Percentiles rank a stretch among this genome's conserved stretches.
Evolutionary conservation across 1,140 invertebrate species (phyloP).

Genomic region (Euwallacea similis): DNA sequence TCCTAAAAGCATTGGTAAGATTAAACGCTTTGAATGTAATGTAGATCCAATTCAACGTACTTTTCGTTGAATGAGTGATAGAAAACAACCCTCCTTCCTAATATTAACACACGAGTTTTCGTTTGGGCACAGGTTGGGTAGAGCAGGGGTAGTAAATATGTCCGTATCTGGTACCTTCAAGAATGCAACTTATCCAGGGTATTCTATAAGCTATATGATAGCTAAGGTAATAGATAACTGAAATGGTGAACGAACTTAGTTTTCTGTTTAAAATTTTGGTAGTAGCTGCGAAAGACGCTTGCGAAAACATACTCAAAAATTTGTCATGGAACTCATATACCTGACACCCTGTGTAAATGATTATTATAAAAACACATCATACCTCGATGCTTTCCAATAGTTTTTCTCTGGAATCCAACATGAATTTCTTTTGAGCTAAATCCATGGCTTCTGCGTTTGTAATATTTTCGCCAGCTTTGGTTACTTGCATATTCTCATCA

Average conservation of each 20-base stretch:
- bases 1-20: constrained; percentile 54
- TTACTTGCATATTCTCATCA: too few species aligned
- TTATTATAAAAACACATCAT: not conserved
- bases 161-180: constrained; percentile 69
- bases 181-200: too few species aligned
- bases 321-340: too few species aligned
- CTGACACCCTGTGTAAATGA: too few species aligned
- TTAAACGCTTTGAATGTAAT: not conserved
- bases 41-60: constrained; percentile 34
- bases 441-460: not conserved
- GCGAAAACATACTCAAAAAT: too few species aligned
- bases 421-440: too few species aligned
- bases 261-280: too few species aligned
- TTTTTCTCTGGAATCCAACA: constrained; percentile 24
- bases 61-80: constrained; percentile 71
- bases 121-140: constrained; percentile 61
- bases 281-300: too few species aligned
- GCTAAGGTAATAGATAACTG: too few species aligned
- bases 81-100: constrained; percentile 66
- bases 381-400: constrained; percentile 28
- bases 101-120: constrained; percentile 55
- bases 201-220: too few species aligned
- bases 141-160: constrained; percentile 64
- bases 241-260: too few species aligned
- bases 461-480: not conserved